Evolutionary conservation across 2,888 invertebrate genomes (phyloP).

Genomic region (Acleris holmiana): DNA sequence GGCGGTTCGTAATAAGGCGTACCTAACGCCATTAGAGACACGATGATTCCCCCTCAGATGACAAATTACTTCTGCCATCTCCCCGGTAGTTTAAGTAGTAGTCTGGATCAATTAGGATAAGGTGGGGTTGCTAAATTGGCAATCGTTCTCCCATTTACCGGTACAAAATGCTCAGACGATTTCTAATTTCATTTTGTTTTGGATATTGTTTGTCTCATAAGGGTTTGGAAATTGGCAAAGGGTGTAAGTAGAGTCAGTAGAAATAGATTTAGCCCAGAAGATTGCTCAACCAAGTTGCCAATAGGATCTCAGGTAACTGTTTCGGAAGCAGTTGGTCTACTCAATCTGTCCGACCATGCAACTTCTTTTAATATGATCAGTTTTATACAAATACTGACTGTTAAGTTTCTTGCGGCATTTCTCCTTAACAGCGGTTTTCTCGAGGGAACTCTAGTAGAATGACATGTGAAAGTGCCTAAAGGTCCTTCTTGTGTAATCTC

Average conservation of each 20-base stretch:
- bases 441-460: too few species aligned
- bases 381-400: too few species aligned
- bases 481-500: too few species aligned
- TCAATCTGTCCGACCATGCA: too few species aligned
- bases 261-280: background rate
- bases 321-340: too few species aligned
- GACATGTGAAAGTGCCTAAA: too few species aligned
- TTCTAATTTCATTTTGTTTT: constrained; percentile 64
- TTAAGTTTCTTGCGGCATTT: too few species aligned
- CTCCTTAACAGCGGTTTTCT: too few species aligned
- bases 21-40: constrained; percentile 76
- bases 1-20: constrained; percentile 79
- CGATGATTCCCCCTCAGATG: constrained; percentile 69
- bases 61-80: constrained; percentile 80
- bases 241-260: constrained; percentile 42
- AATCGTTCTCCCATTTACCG: constrained; percentile 80
- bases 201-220: constrained; percentile 50
- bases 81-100: constrained; percentile 77
- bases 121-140: constrained; percentile 81
- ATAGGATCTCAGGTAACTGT: too few species aligned
- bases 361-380: too few species aligned
- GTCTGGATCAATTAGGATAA: constrained; percentile 79
- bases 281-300: too few species aligned
- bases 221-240: constrained; percentile 50
- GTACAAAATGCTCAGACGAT: constrained; percentile 65